A percentile compares a stretch with the other conserved stretches of the same genome.
Conservation (phyloP, 2,797 vertebrate genomes). For the Artibeus jamaicensis region DNA sequence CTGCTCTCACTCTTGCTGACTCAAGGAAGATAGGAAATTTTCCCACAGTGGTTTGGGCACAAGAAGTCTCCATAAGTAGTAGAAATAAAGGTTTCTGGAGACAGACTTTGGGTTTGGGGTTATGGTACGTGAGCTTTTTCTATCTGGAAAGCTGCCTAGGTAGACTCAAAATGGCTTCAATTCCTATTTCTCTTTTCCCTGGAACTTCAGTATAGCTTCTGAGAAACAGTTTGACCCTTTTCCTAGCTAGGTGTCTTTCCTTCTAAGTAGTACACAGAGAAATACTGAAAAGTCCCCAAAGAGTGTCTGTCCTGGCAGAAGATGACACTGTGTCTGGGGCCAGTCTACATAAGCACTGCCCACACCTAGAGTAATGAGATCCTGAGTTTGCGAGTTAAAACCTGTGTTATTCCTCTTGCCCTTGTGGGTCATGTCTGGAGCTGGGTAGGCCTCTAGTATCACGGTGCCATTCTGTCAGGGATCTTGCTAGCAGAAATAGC, state of each 20-base stretch:
- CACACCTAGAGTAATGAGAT: background rate
- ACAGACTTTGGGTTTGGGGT: background rate
- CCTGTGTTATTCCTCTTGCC: background rate
- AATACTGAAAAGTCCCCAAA: background rate
- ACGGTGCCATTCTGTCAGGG: background rate
- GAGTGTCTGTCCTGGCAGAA: background rate
- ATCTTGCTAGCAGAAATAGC: background rate
- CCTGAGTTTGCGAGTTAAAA: background rate
- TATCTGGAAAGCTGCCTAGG: background rate
- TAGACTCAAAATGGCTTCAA: background rate
- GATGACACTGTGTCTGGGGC: background rate
- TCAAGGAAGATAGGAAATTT: background rate
- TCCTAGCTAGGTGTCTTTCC: background rate
- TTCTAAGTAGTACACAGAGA: background rate
- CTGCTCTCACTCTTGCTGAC: background rate
- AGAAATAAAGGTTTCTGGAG: slow-evolving; percentile 28
- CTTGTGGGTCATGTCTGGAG: background rate
- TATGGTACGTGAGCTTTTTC: background rate
- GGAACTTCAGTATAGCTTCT: background rate
- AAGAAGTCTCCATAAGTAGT: background rate
- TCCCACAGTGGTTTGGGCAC: background rate
- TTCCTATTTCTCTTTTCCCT: background rate
- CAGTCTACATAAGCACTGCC: background rate
- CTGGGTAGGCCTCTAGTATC: background rate
- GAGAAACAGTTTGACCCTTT: background rate